phyloP scores from a whole-genome alignment of 1,140 invertebrate genomes.

The Marisa cornuarietis region DNA sequence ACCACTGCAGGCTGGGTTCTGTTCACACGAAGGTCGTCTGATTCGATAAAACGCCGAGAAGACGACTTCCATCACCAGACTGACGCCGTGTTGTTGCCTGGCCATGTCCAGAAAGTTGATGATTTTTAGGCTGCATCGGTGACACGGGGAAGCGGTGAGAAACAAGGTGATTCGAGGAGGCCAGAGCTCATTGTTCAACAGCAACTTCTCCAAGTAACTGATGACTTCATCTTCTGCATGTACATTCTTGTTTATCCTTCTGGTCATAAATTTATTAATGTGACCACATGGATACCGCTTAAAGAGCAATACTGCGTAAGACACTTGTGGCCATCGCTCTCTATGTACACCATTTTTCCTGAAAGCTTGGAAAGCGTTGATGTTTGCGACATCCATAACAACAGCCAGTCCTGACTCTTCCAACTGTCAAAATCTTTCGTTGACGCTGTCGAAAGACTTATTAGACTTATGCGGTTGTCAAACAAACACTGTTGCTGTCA shows the following conservation, averaged over 20 bases:
- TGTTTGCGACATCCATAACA: background rate
- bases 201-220: background rate
- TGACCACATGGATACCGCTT: background rate
- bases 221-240: background rate
- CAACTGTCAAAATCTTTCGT: too few relatives aligned
- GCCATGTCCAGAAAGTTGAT: background rate
- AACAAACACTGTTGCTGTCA: too few relatives aligned
- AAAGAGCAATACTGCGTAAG: background rate
- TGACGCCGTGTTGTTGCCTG: background rate
- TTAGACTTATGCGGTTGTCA: too few relatives aligned
- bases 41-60: background rate
- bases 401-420: too few relatives aligned
- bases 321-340: background rate
- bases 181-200: background rate
- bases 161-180: background rate
- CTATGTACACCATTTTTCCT: background rate
- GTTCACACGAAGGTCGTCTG: background rate
- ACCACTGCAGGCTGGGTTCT: background rate
- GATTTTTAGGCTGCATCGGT: background rate
- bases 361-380: background rate
- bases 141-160: background rate
- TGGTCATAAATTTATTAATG: background rate
- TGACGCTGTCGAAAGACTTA: too few relatives aligned
- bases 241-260: background rate
- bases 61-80: background rate